Conservation (phyloP, 2,797 vertebrate genomes). For the Chaetophractus vellerosus region DNA sequence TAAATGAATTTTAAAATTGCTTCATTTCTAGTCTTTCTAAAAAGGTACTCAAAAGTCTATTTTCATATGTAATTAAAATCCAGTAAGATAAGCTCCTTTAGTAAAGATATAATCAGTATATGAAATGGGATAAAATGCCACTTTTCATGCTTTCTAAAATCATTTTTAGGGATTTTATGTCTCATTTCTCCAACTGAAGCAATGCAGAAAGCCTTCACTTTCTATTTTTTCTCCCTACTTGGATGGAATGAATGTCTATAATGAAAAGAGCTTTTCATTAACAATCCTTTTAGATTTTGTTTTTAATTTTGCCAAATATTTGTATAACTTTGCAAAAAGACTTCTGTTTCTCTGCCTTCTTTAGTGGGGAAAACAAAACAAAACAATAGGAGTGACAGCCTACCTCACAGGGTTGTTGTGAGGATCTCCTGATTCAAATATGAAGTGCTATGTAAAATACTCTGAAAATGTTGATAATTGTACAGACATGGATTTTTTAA, state of each 20-base stretch:
- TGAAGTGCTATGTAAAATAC: not conserved
- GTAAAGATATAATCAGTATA: not conserved
- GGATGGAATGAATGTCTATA: not conserved
- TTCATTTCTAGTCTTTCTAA: conserved; percentile 61
- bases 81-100: conserved; percentile 8
- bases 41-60: conserved; percentile 53
- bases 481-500: conserved; percentile 24
- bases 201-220: not conserved
- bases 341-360: conserved; percentile 59
- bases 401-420: not conserved
- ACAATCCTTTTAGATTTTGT: conserved; percentile 28
- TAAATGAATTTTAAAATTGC: conserved; percentile 57
- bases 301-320: conserved; percentile 62
- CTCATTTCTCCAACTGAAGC: not conserved
- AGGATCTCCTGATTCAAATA: not conserved
- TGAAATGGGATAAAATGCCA: not conserved
- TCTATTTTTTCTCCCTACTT: not conserved
- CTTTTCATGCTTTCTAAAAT: conserved; percentile 26
- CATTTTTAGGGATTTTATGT: not conserved
- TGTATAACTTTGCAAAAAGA: conserved; percentile 49
- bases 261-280: conserved; percentile 57
- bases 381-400: not conserved
- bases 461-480: not conserved
- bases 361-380: conserved; percentile 1
- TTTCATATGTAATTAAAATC: conserved; percentile 50